A percentile compares a stretch with the other conserved stretches of the same genome.
Evolutionary conservation across 2,797 vertebrate genomes (phyloP).

Genomic region (Apogon talboti): DNA sequence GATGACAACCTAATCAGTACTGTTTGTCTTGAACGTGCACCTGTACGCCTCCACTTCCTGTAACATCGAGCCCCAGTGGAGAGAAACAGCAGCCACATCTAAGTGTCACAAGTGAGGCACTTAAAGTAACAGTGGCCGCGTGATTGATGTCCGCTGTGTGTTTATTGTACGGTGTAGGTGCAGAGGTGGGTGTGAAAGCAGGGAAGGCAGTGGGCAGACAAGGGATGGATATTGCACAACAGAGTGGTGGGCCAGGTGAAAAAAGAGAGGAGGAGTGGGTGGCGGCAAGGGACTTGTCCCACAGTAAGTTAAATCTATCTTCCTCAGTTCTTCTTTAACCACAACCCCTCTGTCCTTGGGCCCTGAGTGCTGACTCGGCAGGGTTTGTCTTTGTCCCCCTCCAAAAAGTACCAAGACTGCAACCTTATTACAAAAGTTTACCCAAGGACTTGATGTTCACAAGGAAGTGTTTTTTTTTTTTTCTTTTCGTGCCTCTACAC

Average conservation of each 20-base stretch:
- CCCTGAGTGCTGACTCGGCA: constrained; percentile 74
- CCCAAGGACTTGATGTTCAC: constrained; percentile 67
- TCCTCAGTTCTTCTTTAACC: constrained; percentile 72
- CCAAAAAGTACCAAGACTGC: constrained; percentile 68
- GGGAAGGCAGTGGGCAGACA: constrained; percentile 28
- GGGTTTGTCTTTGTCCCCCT: constrained; percentile 69
- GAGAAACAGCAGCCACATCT: constrained; percentile 43
- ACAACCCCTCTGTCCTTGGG: constrained; percentile 73
- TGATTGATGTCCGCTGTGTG: constrained; percentile 63
- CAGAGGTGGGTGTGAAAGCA: constrained; percentile 22
- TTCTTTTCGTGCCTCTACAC: constrained; percentile 12
- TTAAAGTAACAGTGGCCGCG: constrained; percentile 53
- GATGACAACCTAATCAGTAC: constrained; percentile 52
- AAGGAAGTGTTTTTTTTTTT: constrained; percentile 52
- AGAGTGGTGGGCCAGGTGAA: constrained; percentile 62
- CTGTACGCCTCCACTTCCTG: constrained; percentile 10
- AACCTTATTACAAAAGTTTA: constrained; percentile 78
- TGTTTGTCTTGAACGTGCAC: constrained; percentile 28
- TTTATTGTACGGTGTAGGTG: constrained; percentile 36
- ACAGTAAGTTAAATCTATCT: constrained; percentile 76
- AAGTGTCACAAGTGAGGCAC: constrained; percentile 64
- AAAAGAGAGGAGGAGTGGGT: constrained; percentile 55
- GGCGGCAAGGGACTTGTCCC: constrained; percentile 70
- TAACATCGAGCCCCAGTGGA: constrained; percentile 27
- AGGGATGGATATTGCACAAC: constrained; percentile 65